These are phyloP conservation scores for Channa maculata DNA, from an alignment of 2,113 vertebrate species.

Conservation along the genomic window DNA sequence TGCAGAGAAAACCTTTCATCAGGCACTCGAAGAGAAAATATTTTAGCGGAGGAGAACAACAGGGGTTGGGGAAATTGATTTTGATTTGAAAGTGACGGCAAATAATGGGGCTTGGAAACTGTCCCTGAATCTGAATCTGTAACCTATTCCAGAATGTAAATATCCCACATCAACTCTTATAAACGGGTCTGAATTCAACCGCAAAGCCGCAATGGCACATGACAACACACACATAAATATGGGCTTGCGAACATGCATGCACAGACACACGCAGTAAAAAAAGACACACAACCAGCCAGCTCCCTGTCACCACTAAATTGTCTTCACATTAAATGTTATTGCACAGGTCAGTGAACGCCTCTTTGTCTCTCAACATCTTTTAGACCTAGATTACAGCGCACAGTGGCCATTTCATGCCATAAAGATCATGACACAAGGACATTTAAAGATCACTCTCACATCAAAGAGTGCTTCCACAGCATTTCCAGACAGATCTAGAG, in stretches of 20 bases:
- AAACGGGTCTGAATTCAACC: conserved; percentile 54
- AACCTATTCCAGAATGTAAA: conserved; percentile 72
- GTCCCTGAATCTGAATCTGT: conserved; percentile 63
- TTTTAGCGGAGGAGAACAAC: conserved; percentile 66
- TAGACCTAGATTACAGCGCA: neutral
- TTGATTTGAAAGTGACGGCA: conserved; percentile 73
- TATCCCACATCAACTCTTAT: conserved; percentile 47
- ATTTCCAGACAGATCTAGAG: conserved; percentile 11
- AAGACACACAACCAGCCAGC: conserved; percentile 13
- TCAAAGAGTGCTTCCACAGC: conserved; percentile 21
- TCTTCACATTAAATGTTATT: conserved; percentile 27
- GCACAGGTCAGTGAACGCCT: conserved; percentile 61
- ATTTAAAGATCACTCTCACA: conserved; percentile 38
- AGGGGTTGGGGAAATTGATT: conserved; percentile 69
- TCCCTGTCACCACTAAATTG: conserved; percentile 31
- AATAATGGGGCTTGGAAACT: conserved; percentile 70
- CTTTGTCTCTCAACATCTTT: conserved; percentile 29
- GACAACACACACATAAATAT: neutral
- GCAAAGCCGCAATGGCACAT: conserved; percentile 13
- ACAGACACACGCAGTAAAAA: neutral
- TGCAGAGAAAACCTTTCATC: conserved; percentile 70
- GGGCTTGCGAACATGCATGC: neutral
- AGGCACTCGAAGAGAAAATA: conserved; percentile 64
- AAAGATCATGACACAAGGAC: conserved; percentile 53
- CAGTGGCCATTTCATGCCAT: conserved; percentile 29